Base-by-base conservation (phyloP, 2,113 vertebrate species). In the Nettapus auritus region DNA sequence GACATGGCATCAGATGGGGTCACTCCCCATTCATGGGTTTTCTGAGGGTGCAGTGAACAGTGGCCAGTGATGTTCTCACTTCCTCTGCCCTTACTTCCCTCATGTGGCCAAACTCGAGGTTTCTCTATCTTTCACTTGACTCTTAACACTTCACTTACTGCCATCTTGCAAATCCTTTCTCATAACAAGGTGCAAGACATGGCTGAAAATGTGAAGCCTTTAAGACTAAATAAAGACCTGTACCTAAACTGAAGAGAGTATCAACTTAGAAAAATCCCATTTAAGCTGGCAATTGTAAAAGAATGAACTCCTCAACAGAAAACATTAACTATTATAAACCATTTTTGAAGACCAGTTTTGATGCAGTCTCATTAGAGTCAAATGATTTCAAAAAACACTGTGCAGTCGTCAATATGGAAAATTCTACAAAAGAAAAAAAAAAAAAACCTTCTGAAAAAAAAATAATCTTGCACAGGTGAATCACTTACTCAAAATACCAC, bases 1-100 rank as follows among this genome's bases (percentile, higher is more conserved):
- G 18, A 60, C 42, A 48, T 34, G 62, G 20, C 18, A 46, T 59
- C 1, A 0, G 5, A 0, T 57, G 29, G 34, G 44, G 36, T 40
- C 36, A 44, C 28, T 77, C 17, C 11, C 46, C 8, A 2, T 8
- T 50, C 25, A 6, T 55, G n/a, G 19, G 5, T 25, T 73, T 87
- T 52, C 22, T 82, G 19, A 3, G 10, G 9, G 2, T 44, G 34
- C 36, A 88, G 56, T 8, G 22, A 71, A n/a, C 46, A 15, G 33
- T 42, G 34, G 25, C 15, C 44, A 81, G 23, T 77, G 20, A 11
- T 33, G 16, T 55, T 55, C 14, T 80, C 33, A 73, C 76, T 77
- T 77, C 38, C 44, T 50, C 70, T 73, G 14, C 14, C 5, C 22
- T 67, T 63, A 46, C 29, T 31, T 94, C 18, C 62, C 9, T 16